These are phyloP conservation scores for Octomys mimax DNA, from an alignment of 2,797 vertebrate species.

Conservation along the genomic window DNA sequence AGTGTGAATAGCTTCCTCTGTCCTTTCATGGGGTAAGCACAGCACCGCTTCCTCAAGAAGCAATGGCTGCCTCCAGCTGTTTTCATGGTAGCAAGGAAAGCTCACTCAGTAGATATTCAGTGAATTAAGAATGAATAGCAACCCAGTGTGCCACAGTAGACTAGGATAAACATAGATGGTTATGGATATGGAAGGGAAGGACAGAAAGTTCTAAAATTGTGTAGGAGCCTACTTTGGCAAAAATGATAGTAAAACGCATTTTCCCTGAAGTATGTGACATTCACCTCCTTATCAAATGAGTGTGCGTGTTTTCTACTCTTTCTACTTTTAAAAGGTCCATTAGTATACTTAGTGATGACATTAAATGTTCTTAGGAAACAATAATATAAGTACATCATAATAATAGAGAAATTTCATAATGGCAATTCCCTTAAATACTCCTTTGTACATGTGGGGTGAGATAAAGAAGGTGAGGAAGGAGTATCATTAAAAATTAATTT, in stretches of 20 bases:
- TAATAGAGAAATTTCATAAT: neutral
- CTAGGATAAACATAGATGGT: neutral
- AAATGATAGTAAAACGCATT: constrained; percentile 17
- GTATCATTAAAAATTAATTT: neutral
- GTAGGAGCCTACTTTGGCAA: constrained; percentile 12
- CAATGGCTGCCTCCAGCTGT: neutral
- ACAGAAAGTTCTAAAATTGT: neutral
- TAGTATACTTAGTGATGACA: neutral
- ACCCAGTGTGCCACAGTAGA: neutral
- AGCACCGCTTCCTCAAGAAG: neutral
- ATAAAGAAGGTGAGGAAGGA: neutral
- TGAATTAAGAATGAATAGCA: neutral
- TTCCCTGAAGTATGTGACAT: neutral
- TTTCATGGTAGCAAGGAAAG: neutral
- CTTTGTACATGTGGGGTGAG: neutral
- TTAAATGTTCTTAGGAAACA: neutral
- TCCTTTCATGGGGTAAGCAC: neutral
- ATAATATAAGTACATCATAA: neutral
- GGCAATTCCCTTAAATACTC: neutral
- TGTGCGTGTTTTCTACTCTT: neutral
- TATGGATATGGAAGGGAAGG: neutral
- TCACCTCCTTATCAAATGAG: neutral
- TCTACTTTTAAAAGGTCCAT: neutral
- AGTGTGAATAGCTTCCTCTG: neutral
- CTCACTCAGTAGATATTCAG: neutral